A percentile compares a stretch with the other conserved stretches of the same genome.
phyloP scores from a whole-genome alignment of 2,888 invertebrate species.

The Eurytoma adleriae region DNA sequence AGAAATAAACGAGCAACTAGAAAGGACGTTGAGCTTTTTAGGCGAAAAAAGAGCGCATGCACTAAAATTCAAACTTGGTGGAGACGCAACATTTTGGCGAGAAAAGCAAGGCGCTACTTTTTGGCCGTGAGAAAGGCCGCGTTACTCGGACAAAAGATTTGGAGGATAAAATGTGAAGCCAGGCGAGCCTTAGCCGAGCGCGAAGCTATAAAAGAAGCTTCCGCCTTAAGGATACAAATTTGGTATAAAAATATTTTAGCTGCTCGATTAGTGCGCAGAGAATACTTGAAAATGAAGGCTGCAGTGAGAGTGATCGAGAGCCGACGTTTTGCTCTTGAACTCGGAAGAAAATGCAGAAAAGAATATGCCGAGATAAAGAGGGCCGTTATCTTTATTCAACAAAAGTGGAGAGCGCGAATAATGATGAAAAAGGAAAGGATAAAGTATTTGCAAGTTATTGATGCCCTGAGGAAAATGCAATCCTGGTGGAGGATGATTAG shows the following conservation, averaged over 20 bases:
- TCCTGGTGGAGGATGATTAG: constrained; percentile 61
- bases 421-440: constrained; percentile 64
- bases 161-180: constrained; percentile 73
- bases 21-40: constrained; percentile 50
- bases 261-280: constrained; percentile 51
- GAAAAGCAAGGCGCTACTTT: constrained; percentile 46
- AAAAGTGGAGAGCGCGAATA: constrained; percentile 65
- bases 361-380: constrained; percentile 63
- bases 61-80: constrained; percentile 66
- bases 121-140: constrained; percentile 56
- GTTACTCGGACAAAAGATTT: constrained; percentile 69
- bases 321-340: constrained; percentile 67
- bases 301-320: constrained; percentile 64
- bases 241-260: constrained; percentile 72
- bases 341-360: constrained; percentile 64
- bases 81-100: constrained; percentile 55
- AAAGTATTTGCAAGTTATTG: constrained; percentile 64
- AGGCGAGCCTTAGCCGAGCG: constrained; percentile 59
- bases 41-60: constrained; percentile 50
- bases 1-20: constrained; percentile 64
- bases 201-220: constrained; percentile 65
- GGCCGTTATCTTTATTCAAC: constrained; percentile 64
- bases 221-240: constrained; percentile 77
- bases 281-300: constrained; percentile 50
- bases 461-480: constrained; percentile 70